Base-by-base conservation (phyloP, 2,888 invertebrate species). In the Mythimna lalbum region DNA sequence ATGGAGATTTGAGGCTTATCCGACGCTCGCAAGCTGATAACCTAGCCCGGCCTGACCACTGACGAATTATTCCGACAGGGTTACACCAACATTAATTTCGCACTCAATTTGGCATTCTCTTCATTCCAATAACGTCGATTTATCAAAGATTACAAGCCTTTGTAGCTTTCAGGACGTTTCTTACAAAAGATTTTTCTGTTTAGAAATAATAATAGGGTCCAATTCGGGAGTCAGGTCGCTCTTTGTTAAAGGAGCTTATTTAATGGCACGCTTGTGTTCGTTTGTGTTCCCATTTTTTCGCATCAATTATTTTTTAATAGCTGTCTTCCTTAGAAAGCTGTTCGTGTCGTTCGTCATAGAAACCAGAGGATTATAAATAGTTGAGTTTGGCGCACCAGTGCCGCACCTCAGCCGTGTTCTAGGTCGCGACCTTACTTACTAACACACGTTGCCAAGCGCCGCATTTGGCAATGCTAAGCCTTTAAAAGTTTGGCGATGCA, bases 1-100 rank as follows among this genome's bases (percentile, higher is more conserved):
- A 89, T 85, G 69, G 80, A 80, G 84, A 76, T 79, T 73, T 75
- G 71, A 73, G 73, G 78, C 80, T 86, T 82, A 86, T 82, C 84
- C 82, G 64, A 69, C 78, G 47, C 78, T 82, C 73, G 65, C 71
- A 47, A 62, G 62, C 73, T 72, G 60, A 70, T 81, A 82, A 81
- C 80, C 83, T 76, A 78, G 78, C 68, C 75, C 63, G 57, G 39
- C n/a, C 78, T 82, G 84, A 63, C 81, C 80, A 80, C 75, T 78
- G 69, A 76, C 82, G 83, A 85, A 86, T 84, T 85, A 86, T 86
- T 82, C 70, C 80, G 79, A 73, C 76, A 72, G 76, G 80, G 79
- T 77, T 80, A 82, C 76, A 75, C 77, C 69, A 74, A 83, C 81
- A 83, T 83, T 83, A 80, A 84, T 87, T 86, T 82, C 78, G 78